phyloP scores from a whole-genome alignment of 1,140 invertebrate genomes.

The Coenobita brevimanus region DNA sequence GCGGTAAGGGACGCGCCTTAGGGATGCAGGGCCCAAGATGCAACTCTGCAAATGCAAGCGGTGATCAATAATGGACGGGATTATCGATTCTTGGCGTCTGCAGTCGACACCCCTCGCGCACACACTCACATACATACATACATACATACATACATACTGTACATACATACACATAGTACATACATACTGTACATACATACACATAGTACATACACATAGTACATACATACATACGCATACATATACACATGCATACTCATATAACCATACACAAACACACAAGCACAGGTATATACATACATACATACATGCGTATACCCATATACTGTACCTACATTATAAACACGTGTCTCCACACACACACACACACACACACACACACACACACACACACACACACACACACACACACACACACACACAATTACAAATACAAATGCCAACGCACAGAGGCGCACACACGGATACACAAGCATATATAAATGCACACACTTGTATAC shows the following conservation, averaged over 20 bases:
- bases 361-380: background rate
- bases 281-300: background rate
- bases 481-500: background rate
- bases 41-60: constrained; percentile 25
- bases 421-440: background rate
- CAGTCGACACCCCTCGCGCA: background rate
- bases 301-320: constrained; percentile 3
- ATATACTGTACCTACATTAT: background rate
- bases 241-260: constrained; percentile 11
- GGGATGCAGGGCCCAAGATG: background rate
- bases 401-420: background rate
- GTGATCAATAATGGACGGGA: constrained; percentile 39
- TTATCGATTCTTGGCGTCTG: constrained; percentile 25
- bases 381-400: background rate
- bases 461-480: constrained; percentile 10
- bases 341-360: background rate
- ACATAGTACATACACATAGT: constrained; percentile 18
- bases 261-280: background rate
- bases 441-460: too few relatives aligned
- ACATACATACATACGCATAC: constrained; percentile 27
- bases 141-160: constrained; percentile 12
- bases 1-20: too few relatives aligned
- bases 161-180: background rate
- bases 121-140: constrained; percentile 16
- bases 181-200: constrained; percentile 6